Evolutionary conservation across 35 echinoderm and acorn worm species (phyloP).

Genomic region (Strongylocentrotus purpuratus): DNA sequence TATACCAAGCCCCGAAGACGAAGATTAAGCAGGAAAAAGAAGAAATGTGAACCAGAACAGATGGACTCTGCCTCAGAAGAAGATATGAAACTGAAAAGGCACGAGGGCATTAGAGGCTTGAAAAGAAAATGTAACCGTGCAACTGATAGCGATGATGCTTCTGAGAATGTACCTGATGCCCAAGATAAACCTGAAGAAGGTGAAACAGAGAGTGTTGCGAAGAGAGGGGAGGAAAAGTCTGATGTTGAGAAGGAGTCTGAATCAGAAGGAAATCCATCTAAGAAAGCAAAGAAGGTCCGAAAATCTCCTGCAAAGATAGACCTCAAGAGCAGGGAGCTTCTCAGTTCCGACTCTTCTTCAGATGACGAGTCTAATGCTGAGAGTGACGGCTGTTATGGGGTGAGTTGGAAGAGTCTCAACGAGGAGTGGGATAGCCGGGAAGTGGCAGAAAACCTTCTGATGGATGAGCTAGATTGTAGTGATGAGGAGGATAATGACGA

Average conservation of each 20-base stretch:
- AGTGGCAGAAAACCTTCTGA: conserved; percentile 64
- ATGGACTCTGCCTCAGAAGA: background rate
- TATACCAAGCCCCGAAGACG: background rate
- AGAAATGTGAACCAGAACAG: background rate
- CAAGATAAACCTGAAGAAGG: conserved; percentile 21
- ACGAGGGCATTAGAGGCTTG: background rate
- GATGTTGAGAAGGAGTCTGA: too few relatives aligned
- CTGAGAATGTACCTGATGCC: conserved; percentile 5
- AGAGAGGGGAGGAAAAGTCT: too few relatives aligned
- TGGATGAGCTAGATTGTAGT: conserved; percentile 66
- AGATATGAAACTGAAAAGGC: background rate
- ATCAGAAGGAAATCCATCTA: too few relatives aligned
- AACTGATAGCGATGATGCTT: background rate
- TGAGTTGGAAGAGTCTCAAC: conserved; percentile 43
- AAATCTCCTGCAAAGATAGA: conserved; percentile 28
- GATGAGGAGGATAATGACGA: conserved; percentile 53
- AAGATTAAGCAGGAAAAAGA: conserved; percentile 42
- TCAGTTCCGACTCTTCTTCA: conserved; percentile 48
- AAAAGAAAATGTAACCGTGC: conserved; percentile 25
- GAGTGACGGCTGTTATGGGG: background rate
- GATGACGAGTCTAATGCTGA: conserved; percentile 53
- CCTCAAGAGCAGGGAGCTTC: conserved; percentile 21
- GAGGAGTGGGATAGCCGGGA: conserved; percentile 51
- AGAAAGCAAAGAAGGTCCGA: conserved; percentile 37
- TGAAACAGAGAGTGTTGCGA: background rate